Percentiles rank a stretch among this genome's conserved stretches.
Conservation (phyloP, 2,113 vertebrate genomes). For the Tetrao urogallus region DNA sequence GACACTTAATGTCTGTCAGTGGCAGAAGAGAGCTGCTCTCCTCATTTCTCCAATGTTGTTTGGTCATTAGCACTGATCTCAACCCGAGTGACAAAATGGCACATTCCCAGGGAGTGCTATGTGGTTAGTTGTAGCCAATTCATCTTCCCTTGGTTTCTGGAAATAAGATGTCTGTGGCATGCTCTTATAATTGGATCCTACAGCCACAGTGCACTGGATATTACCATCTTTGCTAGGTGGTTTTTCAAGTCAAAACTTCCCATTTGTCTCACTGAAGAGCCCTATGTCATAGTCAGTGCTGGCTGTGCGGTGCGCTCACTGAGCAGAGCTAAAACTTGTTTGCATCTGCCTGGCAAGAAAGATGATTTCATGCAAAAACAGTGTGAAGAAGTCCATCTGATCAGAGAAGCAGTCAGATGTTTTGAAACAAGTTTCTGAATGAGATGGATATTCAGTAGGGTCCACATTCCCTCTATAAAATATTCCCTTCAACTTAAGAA, state of each 20-base stretch:
- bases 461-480: background rate
- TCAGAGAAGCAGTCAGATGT: background rate
- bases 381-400: background rate
- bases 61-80: background rate
- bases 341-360: background rate
- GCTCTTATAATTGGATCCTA: background rate
- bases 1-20: background rate
- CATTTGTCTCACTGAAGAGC: background rate
- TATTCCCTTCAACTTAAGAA: fast-evolving
- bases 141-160: background rate
- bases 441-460: background rate
- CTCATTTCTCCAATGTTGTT: background rate
- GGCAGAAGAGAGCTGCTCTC: background rate
- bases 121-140: background rate
- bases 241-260: background rate
- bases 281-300: background rate
- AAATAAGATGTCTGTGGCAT: background rate
- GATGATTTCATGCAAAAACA: background rate
- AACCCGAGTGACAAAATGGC: fast-evolving
- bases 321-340: background rate
- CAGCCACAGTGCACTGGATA: background rate
- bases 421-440: background rate
- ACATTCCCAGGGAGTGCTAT: fast-evolving
- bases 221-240: background rate
- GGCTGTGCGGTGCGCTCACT: background rate